Percentiles rank a stretch among this genome's conserved stretches.
Conservation (phyloP, 2,113 vertebrate genomes). For the Corythoichthys intestinalis region DNA sequence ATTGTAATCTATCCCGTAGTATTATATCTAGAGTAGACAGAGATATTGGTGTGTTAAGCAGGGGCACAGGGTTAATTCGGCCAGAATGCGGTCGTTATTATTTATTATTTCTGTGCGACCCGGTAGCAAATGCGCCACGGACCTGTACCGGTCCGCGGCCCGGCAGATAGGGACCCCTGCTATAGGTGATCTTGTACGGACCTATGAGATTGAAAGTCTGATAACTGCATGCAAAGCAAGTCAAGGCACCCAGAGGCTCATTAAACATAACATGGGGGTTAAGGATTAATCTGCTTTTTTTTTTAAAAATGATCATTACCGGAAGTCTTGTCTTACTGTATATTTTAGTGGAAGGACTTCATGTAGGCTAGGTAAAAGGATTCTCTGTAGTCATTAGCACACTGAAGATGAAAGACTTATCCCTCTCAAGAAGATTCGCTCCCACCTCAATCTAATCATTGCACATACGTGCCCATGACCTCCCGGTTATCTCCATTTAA, state of each 20-base stretch:
- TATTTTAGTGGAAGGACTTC: slow-evolving; percentile 19
- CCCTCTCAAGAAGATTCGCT: background rate
- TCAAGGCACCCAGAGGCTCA: slow-evolving; percentile 42
- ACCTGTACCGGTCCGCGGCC: no score
- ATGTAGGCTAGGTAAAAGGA: slow-evolving; percentile 4
- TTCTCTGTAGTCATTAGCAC: background rate
- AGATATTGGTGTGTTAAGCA: no score
- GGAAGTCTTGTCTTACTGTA: slow-evolving; percentile 15
- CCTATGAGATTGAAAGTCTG: slow-evolving; percentile 20
- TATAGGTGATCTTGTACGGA: slow-evolving; percentile 6
- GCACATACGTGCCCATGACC: background rate
- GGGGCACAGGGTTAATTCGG: no score
- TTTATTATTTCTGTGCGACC: no score
- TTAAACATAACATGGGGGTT: slow-evolving; percentile 54
- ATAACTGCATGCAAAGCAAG: slow-evolving; percentile 55
- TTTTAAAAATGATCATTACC: slow-evolving; percentile 22
- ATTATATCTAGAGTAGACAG: no score
- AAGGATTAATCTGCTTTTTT: slow-evolving; percentile 45
- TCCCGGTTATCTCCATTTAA: background rate
- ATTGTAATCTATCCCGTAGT: no score
- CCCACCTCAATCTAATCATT: background rate
- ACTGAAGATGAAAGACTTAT: background rate
- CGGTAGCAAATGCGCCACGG: no score
- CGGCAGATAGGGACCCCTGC: background rate
- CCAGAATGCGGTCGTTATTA: no score